These are phyloP conservation scores for Equus przewalskii DNA, from an alignment of 2,113 vertebrate genomes.

Conservation along the genomic window DNA sequence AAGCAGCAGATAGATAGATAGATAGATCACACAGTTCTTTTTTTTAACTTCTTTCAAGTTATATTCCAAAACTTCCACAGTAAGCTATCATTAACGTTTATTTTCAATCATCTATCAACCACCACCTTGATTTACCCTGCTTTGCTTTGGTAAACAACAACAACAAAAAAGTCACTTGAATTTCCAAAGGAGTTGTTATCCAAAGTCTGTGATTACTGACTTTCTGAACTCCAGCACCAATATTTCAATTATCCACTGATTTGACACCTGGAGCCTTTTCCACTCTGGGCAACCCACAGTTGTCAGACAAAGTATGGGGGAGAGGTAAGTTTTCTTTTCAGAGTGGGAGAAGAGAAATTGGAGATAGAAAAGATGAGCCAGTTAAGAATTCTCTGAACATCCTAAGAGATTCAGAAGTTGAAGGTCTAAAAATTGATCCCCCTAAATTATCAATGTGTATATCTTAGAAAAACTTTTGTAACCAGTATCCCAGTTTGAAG, in stretches of 20 bases:
- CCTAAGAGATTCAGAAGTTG: background rate
- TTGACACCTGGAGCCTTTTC: background rate
- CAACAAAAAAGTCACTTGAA: background rate
- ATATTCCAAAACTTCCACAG: background rate
- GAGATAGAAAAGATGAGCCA: background rate
- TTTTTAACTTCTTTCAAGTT: background rate
- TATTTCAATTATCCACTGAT: background rate
- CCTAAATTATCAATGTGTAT: background rate
- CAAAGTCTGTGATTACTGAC: background rate
- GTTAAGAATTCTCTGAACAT: background rate
- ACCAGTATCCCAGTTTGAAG: background rate
- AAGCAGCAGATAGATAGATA: background rate
- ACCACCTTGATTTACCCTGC: background rate
- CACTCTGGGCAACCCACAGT: background rate
- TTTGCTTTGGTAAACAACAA: background rate
- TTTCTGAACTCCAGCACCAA: background rate
- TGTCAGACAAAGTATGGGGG: background rate
- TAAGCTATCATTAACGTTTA: background rate
- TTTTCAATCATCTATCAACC: slow-evolving; percentile 11
- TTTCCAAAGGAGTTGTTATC: background rate
- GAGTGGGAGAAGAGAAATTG: background rate
- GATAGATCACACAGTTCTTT: background rate
- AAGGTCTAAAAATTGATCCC: background rate
- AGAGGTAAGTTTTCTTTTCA: slow-evolving; percentile 17
- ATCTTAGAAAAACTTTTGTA: background rate